These are phyloP conservation scores for Solea senegalensis DNA, from an alignment of 2,113 vertebrate species.

Conservation along the genomic window DNA sequence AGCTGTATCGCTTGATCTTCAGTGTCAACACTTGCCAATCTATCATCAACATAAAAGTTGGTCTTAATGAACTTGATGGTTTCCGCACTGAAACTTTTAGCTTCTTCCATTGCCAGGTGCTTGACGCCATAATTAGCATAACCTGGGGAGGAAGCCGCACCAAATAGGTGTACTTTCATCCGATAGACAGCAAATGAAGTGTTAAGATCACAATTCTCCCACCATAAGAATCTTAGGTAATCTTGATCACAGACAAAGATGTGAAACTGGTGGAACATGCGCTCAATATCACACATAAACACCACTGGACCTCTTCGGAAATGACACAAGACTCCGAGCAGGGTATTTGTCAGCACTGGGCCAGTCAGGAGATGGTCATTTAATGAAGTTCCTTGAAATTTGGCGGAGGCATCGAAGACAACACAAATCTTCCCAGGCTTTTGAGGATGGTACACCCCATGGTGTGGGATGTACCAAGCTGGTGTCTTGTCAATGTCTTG, in stretches of 20 bases:
- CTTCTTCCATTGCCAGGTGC: too few species aligned
- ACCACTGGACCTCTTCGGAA: too few species aligned
- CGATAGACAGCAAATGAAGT: background rate
- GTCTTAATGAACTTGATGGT: background rate
- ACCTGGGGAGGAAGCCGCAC: too few species aligned
- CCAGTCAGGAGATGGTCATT: too few species aligned
- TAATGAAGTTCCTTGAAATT: too few species aligned
- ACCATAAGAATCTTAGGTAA: background rate
- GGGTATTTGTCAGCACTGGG: too few species aligned
- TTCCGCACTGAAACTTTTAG: background rate
- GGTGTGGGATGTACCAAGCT: slow-evolving; percentile 2
- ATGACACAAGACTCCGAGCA: background rate
- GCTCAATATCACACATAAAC: too few species aligned
- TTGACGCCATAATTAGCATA: too few species aligned
- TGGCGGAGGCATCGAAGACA: background rate
- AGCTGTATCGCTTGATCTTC: background rate
- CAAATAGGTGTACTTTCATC: background rate
- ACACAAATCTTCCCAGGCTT: background rate
- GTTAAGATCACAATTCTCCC: background rate
- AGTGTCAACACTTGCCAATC: background rate
- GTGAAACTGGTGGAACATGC: background rate
- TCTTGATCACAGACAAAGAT: background rate
- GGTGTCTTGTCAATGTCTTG: background rate
- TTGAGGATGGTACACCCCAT: slow-evolving; percentile 4
- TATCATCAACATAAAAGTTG: slow-evolving; percentile 2